A percentile compares a stretch with the other conserved stretches of the same genome.
Conservation (phyloP, 2,888 invertebrate genomes). For the Harpalus rufipes region DNA sequence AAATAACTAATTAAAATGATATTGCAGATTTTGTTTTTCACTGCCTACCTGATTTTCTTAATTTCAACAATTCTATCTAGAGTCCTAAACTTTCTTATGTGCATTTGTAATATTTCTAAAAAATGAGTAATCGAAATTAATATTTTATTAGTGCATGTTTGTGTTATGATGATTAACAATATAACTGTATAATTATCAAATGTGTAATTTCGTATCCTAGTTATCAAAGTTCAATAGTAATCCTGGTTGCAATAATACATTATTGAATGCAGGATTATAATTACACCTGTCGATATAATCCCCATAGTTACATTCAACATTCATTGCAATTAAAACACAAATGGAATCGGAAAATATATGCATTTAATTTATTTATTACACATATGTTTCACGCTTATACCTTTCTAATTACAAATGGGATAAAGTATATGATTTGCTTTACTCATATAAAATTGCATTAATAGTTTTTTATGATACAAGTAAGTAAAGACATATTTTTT, state of each 20-base stretch:
- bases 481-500: too few species aligned
- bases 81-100: too few species aligned
- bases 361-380: not conserved
- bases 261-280: not conserved
- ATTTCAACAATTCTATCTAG: too few species aligned
- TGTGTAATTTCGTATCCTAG: not conserved
- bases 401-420: not conserved
- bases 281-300: not conserved
- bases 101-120: too few species aligned
- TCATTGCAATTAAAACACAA: not conserved
- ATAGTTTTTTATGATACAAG: too few species aligned
- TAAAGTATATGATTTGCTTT: not conserved
- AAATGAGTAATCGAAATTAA: too few species aligned
- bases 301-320: not conserved
- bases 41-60: too few species aligned
- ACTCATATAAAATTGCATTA: not conserved
- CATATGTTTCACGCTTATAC: not conserved
- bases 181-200: not conserved
- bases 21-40: too few species aligned
- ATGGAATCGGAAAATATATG: not conserved
- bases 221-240: not conserved
- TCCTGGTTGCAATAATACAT: not conserved
- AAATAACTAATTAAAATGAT: too few species aligned
- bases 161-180: too few species aligned
- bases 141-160: too few species aligned